Percentiles rank a stretch among this genome's conserved stretches.
phyloP scores from a whole-genome alignment of 2,113 vertebrate species.

The Diphyllodes magnificus region DNA sequence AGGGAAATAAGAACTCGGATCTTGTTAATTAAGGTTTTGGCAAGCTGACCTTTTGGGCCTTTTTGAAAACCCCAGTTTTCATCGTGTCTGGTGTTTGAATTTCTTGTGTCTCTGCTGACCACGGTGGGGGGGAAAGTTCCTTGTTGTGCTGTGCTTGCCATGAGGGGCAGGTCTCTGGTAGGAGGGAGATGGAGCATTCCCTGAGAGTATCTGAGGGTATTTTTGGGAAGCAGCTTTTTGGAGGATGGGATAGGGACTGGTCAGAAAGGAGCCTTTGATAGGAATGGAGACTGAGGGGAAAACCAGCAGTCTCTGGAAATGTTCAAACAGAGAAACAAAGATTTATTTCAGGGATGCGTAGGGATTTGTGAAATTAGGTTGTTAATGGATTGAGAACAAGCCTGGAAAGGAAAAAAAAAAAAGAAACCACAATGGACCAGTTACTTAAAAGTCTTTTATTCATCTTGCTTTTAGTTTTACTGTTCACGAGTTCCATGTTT shows the following conservation, averaged over 20 bases:
- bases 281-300: not conserved
- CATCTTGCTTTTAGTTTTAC: not conserved
- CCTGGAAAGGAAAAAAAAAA: not conserved
- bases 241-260: no score
- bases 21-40: not conserved
- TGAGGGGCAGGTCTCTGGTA: not conserved
- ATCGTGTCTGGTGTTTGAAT: not conserved
- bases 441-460: not conserved
- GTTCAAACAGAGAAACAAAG: not conserved
- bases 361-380: not conserved
- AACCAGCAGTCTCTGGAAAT: not conserved
- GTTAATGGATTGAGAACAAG: not conserved
- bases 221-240: not conserved
- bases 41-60: not conserved
- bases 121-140: fast-evolving
- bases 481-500: not conserved
- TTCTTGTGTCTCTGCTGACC: not conserved
- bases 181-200: not conserved
- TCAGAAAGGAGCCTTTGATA: not conserved
- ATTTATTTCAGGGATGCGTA: not conserved
- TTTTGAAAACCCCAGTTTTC: not conserved
- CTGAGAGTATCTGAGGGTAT: fast-evolving
- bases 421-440: not conserved
- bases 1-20: not conserved
- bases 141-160: not conserved